Base-by-base conservation (phyloP, 2,888 invertebrate genomes). In the Lasioglossum malachurum region DNA sequence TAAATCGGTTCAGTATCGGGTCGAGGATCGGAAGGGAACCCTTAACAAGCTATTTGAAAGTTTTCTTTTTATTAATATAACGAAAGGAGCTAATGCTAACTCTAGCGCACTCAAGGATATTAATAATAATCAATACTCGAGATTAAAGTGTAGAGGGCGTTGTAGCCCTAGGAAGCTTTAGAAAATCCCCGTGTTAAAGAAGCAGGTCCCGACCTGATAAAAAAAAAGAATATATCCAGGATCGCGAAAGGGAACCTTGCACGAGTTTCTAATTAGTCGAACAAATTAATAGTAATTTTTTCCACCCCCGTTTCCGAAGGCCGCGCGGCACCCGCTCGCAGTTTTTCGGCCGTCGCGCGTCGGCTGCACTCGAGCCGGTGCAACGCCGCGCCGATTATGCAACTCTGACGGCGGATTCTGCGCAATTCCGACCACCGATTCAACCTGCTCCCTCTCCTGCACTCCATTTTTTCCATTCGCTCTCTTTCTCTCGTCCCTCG, bases 401-500 rank as follows among this genome's bases (percentile, higher is more conserved):
- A 84, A 84, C n/a, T 31, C 27, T 49, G 46, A 53, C 69, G 49
- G 0, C 77, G 38, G 38, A 83, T 76, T 73, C 75, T 27, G 83
- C 82, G 83, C 82, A 84, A 84, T 84, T 64, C 46, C 44, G 67
- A 57, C 53, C 60, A 49, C 14, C 78, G 72, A 78, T 78, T 78
- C 60, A 60, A 41, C 57, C 73, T 73, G 7, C 23, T 5, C 19
- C 16, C 23, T 8, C 31, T 14, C n/a, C 19, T 44, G 19, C 71
- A 69, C 14, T 0, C 1, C 35, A 60, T 69, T 74, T 53, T 78
- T n/a, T 57, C 16, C 57, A 27, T 23, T 53, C 23, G 23, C 23
- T 53, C 57, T 57, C n/a, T n/a, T 4, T 57, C n/a, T 53, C 64
- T 31, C 35, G 67, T 35, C 14, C 12, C 31, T 75, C 23, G 38